A percentile compares a stretch with the other conserved stretches of the same genome.
These are phyloP conservation scores for Deilephila elpenor DNA, from an alignment of 2,888 invertebrate species.

Conservation along the genomic window DNA sequence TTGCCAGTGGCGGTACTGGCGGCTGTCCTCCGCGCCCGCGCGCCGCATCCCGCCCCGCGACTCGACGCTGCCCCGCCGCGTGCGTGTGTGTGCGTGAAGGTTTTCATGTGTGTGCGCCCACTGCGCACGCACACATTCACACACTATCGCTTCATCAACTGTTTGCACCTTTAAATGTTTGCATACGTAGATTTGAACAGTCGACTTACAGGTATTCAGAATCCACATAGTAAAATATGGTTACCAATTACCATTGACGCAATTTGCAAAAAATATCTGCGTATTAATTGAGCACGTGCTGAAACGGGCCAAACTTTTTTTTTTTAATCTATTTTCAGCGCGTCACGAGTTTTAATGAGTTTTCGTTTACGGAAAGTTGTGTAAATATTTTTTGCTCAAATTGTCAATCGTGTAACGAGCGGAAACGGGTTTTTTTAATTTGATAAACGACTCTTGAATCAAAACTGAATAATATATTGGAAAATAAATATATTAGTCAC, in stretches of 20 bases:
- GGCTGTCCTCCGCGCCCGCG: slow-evolving; percentile 49
- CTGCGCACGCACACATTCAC: slow-evolving; percentile 55
- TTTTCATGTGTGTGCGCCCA: slow-evolving; percentile 46
- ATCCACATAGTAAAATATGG: slow-evolving; percentile 34
- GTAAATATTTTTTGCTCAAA: not conserved
- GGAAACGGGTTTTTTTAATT: not conserved
- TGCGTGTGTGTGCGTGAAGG: slow-evolving; percentile 29
- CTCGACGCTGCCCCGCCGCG: slow-evolving; percentile 37
- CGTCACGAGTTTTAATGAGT: not conserved
- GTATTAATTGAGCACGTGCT: not conserved
- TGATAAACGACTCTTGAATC: not conserved
- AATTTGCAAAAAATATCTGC: not conserved
- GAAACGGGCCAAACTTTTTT: not conserved
- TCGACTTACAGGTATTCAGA: slow-evolving; percentile 31
- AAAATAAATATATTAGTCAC: not conserved
- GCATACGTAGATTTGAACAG: slow-evolving; percentile 41
- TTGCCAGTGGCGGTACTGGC: slow-evolving; percentile 61
- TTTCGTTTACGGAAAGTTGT: not conserved
- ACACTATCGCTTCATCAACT: slow-evolving; percentile 46
- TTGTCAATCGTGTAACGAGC: not conserved
- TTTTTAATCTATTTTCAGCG: not conserved
- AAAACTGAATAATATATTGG: not conserved
- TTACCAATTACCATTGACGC: not conserved
- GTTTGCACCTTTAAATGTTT: slow-evolving; percentile 60
- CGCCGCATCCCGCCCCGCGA: slow-evolving; percentile 43